Base-by-base conservation (phyloP, 2,888 invertebrate species). In the Drosophila lutescens region DNA sequence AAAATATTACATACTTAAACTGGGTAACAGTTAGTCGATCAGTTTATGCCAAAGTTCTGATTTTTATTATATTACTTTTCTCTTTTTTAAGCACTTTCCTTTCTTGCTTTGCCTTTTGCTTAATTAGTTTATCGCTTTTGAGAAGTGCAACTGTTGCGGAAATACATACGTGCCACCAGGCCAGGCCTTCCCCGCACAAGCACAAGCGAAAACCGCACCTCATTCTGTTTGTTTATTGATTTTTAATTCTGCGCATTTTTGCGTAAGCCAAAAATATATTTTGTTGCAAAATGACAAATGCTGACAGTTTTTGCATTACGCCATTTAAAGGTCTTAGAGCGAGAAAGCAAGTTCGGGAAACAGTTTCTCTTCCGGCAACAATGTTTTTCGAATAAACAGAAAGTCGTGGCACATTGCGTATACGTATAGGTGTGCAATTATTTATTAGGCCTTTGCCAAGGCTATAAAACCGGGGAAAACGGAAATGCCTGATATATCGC, bases 81-180 rank as follows among this genome's bases (percentile, higher is more conserved):
- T 46, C 38, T 32, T 38, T 43, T 12, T 32, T 17, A 2, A 58
- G 4, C n/a, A 40, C 44, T 49, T 56, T 63, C 44, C 23, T 38
- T 54, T 71, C 56, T 43, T 59, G 50, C 60, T 74, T 71, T 44
- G 56, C 63, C 57, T 76, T 69, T 67, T 77, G 75, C 77, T 79
- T 73, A 79, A 81, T 81, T 84, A 79, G 77, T 79, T 84, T 82
- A 79, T 81, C 83, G 77, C 65, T 58, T 49, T 50, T 20, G 43
- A 65, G 78, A 71, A 81, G 65, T 78, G 81, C 84, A 83, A 77
- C 79, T 73, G 65, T 80, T 83, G 84, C 81, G 84, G 79, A 81
- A 80, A 80, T 83, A 80, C 77, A 80, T 80, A 80, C 77, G 77
- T 81, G 78, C 58, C 61, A 17, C 26, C 51, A 49, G 36, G 44